Percentiles rank a stretch among this genome's conserved stretches.
Evolutionary conservation across 2,797 vertebrate species (phyloP).

Genomic region (Spinibarbus caldwelli): DNA sequence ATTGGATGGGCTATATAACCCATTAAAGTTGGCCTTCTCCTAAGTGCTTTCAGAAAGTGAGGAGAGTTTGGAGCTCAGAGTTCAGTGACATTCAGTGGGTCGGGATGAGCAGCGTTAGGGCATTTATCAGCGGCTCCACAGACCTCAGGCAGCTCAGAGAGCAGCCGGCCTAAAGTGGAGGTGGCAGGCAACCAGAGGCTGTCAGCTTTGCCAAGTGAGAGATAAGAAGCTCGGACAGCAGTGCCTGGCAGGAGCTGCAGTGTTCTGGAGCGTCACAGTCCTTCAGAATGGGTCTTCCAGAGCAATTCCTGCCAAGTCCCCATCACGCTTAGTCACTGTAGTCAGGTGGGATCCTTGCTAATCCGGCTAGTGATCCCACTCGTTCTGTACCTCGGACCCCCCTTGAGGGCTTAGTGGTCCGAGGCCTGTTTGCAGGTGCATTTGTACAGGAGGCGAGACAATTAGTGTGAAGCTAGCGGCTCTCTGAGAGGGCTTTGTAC

Average conservation of each 20-base stretch:
- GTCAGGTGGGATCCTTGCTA: slow-evolving; percentile 57
- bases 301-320: slow-evolving; percentile 50
- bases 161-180: slow-evolving; percentile 59
- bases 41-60: slow-evolving; percentile 44
- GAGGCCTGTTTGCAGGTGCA: slow-evolving; percentile 36
- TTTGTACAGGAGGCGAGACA: slow-evolving; percentile 8
- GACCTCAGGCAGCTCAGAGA: slow-evolving; percentile 48
- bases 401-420: slow-evolving; percentile 16
- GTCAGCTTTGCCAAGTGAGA: slow-evolving; percentile 56
- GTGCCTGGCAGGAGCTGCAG: slow-evolving; percentile 55
- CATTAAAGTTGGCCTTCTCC: slow-evolving; percentile 55
- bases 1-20: slow-evolving; percentile 35
- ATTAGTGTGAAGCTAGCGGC: neutral
- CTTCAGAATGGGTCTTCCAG: slow-evolving; percentile 53
- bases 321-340: slow-evolving; percentile 49
- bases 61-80: slow-evolving; percentile 51
- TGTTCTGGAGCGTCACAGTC: slow-evolving; percentile 47
- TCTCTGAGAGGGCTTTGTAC: slow-evolving; percentile 3
- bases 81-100: slow-evolving; percentile 57
- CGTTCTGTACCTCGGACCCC: slow-evolving; percentile 44
- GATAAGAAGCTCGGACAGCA: slow-evolving; percentile 61
- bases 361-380: slow-evolving; percentile 52
- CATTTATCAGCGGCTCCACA: slow-evolving; percentile 60
- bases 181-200: slow-evolving; percentile 61
- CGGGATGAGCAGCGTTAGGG: slow-evolving; percentile 45